Base-by-base conservation (phyloP, 1,140 invertebrate species). In the Bombus sylvicola region DNA sequence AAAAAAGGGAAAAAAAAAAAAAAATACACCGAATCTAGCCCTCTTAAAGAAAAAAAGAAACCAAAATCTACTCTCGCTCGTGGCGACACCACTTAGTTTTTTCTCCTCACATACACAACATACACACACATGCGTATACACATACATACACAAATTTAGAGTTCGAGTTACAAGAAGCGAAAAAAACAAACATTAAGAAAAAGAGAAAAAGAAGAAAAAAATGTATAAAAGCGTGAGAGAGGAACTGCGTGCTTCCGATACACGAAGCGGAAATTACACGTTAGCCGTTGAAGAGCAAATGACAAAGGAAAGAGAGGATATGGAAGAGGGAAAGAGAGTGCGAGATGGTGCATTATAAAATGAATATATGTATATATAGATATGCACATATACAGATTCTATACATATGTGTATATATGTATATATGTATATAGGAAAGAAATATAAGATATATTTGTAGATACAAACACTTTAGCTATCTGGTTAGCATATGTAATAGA, bases 381-480 rank as follows among this genome's bases (percentile, higher is more conserved):
- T 62, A 87, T 69, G 75, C 74, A 87, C 71, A 78, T 73, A 72
- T 83, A 83, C 43, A 31, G 62, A 83, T 41, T 78, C 53, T 78
- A 73, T 74, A 66, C 76, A 79, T 82, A 80, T 87, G 88, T 84
- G 83, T 88, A 89, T 88, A 87, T 77, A 87, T 89, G 87, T 62
- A n/a, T 91, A 92, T 88, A 90, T 87, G 90, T 90, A 90, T 87
- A 92, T 90, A 89, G 53, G 84, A 90, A 91, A 92, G 85, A 83
- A 88, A 69, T 85, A 85, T 79, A 89, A 89, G 86, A 92, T 93
- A 94, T 94, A 94, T 94, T 94, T 94, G 93, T 94, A 94, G 94
- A 94, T 94, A 94, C 88, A 92, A 83, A 93, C 88, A 90, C 87
- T 93, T 94, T 94, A 94, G 93, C 93, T 89, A 92, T 94, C 92